Base-by-base conservation (phyloP, 1,140 invertebrate genomes). In the Cydia splendana region DNA sequence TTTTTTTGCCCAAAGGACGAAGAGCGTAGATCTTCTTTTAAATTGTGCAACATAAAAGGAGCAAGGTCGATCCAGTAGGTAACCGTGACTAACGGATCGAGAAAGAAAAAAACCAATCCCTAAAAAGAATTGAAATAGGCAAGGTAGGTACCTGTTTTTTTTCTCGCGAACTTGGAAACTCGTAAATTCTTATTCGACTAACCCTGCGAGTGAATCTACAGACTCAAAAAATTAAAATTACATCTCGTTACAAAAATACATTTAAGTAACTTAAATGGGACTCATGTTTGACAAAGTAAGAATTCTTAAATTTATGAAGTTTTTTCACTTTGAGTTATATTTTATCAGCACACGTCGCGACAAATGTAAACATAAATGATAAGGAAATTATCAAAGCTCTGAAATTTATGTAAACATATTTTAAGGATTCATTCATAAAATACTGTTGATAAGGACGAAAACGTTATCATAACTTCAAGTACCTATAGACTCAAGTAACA, bases 21-120 rank as follows among this genome's bases (percentile, higher is more conserved):
- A 80, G 83, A 82, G 83, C 80, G 83, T 83, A 82, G 86, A 85
- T 82, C 81, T 84, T 81, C 81, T 88, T 93, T 88, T 79, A 87
- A 87, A 82, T 89, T 90, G 87, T 87, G 84, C 87, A 91, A 91
- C 79, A 91, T 93, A 93, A 93, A 91, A 85, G 83, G 15, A 81
- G 75, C 76, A 82, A 83, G 90, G 81, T 85, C 88, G 84, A 87
- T 83, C 84, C 84, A 82, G 80, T 88, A 87, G 85, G 85, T 80
- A 91, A 91, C 90, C 90, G 87, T 93, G 86, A 83, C 88, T 88
- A 88, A 91, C 81, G 77, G 80, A 87, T 84, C 81, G 51, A 18
- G 82, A 79, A 84, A 88, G 86, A 88, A 91, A 84, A 84, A 82
- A 38, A 6, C 2, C 20, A 62, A 57, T 38, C 24, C 34, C 30